A percentile compares a stretch with the other conserved stretches of the same genome.
These are phyloP conservation scores for Drosophila flavopinicola DNA, from an alignment of 2,888 invertebrate species.

Conservation along the genomic window DNA sequence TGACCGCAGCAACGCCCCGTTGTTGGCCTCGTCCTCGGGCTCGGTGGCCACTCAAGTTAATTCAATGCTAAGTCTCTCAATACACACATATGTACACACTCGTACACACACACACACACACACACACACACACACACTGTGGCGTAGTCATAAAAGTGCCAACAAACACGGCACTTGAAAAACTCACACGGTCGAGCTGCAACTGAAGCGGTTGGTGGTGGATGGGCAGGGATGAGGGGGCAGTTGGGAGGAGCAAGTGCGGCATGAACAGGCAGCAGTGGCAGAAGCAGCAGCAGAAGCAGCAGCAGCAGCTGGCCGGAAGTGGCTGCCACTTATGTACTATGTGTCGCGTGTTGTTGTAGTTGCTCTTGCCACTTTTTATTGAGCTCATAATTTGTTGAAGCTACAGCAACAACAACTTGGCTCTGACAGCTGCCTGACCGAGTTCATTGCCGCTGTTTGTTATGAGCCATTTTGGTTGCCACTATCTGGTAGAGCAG, in stretches of 20 bases:
- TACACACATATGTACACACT: slow-evolving; percentile 9
- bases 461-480: slow-evolving; percentile 3
- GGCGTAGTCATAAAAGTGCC: slow-evolving; percentile 35
- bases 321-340: slow-evolving; percentile 57
- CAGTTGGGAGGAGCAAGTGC: slow-evolving; percentile 3
- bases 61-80: slow-evolving; percentile 56
- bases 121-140: slow-evolving; percentile 29
- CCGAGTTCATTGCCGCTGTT: slow-evolving; percentile 26
- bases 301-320: slow-evolving; percentile 51
- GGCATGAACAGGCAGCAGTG: slow-evolving; percentile 9
- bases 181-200: slow-evolving; percentile 23
- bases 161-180: slow-evolving; percentile 37
- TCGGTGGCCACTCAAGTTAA: slow-evolving; percentile 62
- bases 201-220: slow-evolving; percentile 5
- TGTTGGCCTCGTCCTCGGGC: slow-evolving; percentile 9
- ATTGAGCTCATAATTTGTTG: slow-evolving; percentile 68
- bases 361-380: slow-evolving; percentile 49
- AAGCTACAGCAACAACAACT: slow-evolving; percentile 48
- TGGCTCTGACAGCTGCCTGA: slow-evolving; percentile 41
- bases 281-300: slow-evolving; percentile 9
- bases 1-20: slow-evolving; percentile 48
- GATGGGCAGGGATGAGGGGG: neutral
- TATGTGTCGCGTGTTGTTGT: slow-evolving; percentile 49
- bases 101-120: slow-evolving; percentile 10
- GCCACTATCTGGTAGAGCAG: neutral